phyloP scores from a whole-genome alignment of 2,113 vertebrate species.

The Scomber colias region DNA sequence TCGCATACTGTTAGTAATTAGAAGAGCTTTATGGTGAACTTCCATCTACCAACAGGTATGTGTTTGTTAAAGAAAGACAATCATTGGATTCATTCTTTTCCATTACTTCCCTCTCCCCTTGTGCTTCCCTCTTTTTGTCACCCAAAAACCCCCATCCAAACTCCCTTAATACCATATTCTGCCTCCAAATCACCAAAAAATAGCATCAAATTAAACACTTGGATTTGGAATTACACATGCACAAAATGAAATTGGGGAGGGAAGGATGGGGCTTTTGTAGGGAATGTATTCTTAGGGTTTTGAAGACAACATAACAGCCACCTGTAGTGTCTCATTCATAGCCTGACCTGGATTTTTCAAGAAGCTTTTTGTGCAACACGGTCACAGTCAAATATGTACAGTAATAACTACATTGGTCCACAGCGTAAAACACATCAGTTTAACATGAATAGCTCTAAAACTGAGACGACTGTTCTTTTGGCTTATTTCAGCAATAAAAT shows the following conservation, averaged over 20 bases:
- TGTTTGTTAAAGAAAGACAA: constrained; percentile 45
- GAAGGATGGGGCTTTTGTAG: constrained; percentile 13
- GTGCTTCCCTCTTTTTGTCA: not conserved
- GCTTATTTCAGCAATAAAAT: no score
- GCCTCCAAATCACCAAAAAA: constrained; percentile 54
- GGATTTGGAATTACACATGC: constrained; percentile 56
- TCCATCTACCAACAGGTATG: constrained; percentile 61
- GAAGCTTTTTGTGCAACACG: no score
- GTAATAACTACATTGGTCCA: no score
- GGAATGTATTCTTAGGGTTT: constrained; percentile 19
- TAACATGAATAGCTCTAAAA: no score
- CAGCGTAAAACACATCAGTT: no score
- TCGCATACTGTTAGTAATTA: not conserved
- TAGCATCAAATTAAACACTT: constrained; percentile 66
- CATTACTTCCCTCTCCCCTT: not conserved
- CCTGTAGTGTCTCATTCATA: not conserved
- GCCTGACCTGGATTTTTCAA: constrained; percentile 14
- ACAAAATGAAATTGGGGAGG: constrained; percentile 27
- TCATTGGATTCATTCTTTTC: constrained; percentile 39
- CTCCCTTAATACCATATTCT: constrained; percentile 27
- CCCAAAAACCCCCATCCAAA: no score
- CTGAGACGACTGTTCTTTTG: no score
- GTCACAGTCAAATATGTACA: no score
- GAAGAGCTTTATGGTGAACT: not conserved
- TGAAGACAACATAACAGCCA: constrained; percentile 7